A percentile compares a stretch with the other conserved stretches of the same genome.
These are phyloP conservation scores for Oryzias curvinotus DNA, from an alignment of 2,113 vertebrate genomes.

Conservation along the genomic window DNA sequence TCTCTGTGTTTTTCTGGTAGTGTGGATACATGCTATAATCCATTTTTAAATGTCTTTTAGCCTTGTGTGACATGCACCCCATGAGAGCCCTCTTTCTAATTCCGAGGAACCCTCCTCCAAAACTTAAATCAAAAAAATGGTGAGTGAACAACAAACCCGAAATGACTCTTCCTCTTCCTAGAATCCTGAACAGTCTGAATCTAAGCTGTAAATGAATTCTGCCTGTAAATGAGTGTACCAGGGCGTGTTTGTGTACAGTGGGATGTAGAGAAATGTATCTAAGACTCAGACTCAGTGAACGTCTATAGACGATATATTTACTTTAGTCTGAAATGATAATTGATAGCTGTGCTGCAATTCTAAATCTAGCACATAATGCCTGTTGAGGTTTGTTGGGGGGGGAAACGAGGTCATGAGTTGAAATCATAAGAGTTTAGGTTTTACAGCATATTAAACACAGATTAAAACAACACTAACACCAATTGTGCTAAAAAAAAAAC, in stretches of 20 bases:
- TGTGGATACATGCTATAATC: conserved; percentile 21
- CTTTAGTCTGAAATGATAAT: neutral
- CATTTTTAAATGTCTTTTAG: conserved; percentile 62
- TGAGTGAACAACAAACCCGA: conserved; percentile 61
- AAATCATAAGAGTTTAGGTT: conserved; percentile 3
- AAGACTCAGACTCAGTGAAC: too few species aligned
- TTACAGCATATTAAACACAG: conserved; percentile 8
- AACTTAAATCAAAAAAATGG: conserved; percentile 94
- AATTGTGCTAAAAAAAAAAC: neutral
- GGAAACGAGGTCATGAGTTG: too few species aligned
- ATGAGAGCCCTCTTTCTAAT: conserved; percentile 93
- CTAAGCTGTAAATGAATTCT: neutral
- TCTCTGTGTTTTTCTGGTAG: neutral
- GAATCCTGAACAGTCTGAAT: neutral
- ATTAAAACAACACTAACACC: neutral
- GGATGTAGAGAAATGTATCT: neutral
- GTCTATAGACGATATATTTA: neutral
- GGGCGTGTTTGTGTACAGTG: neutral
- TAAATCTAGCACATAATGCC: neutral
- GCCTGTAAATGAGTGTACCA: neutral
- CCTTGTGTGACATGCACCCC: conserved; percentile 92
- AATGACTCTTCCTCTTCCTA: neutral
- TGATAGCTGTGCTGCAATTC: neutral
- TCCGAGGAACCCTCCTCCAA: conserved; percentile 88
- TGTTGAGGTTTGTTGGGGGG: neutral